These are phyloP conservation scores for Neodiprion fabricii DNA, from an alignment of 1,140 invertebrate species.

Conservation along the genomic window DNA sequence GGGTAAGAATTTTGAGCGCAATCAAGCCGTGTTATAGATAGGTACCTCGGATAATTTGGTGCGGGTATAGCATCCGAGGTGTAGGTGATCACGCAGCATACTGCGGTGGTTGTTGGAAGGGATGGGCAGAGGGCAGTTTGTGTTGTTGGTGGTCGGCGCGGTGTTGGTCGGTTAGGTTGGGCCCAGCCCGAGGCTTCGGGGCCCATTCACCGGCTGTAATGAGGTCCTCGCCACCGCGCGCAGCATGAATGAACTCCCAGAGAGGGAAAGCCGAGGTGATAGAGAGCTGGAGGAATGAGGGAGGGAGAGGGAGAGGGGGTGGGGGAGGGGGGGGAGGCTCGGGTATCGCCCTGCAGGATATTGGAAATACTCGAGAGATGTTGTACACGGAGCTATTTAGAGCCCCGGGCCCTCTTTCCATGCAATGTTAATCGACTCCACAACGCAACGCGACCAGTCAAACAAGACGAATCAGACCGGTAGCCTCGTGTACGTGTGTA, in stretches of 20 bases:
- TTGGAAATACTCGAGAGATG: slow-evolving; percentile 59
- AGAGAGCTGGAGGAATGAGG: slow-evolving; percentile 22
- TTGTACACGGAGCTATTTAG: slow-evolving; percentile 56
- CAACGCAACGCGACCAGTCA: slow-evolving; percentile 40
- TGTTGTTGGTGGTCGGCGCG: not conserved
- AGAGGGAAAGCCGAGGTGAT: slow-evolving; percentile 28
- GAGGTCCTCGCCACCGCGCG: slow-evolving; percentile 56
- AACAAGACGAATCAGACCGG: slow-evolving; percentile 41
- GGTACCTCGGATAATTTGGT: no score
- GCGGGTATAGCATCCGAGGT: not conserved
- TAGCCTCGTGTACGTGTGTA: not conserved
- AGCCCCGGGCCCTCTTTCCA: slow-evolving; percentile 28
- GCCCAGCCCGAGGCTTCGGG: slow-evolving; percentile 12
- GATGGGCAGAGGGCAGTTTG: no score
- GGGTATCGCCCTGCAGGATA: slow-evolving; percentile 55
- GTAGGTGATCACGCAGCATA: not conserved
- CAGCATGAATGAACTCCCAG: slow-evolving; percentile 55
- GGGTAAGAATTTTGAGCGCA: not conserved
- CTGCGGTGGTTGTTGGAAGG: not conserved
- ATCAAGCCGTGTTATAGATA: no score
- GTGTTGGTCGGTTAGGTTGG: not conserved
- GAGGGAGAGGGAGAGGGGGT: slow-evolving; percentile 12
- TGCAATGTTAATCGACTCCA: slow-evolving; percentile 55
- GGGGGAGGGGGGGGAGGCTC: slow-evolving; percentile 19
- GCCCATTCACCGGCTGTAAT: slow-evolving; percentile 55